A percentile compares a stretch with the other conserved stretches of the same genome.
Conservation (phyloP, 2,113 vertebrate species). For the Pseudopodoces humilis region DNA sequence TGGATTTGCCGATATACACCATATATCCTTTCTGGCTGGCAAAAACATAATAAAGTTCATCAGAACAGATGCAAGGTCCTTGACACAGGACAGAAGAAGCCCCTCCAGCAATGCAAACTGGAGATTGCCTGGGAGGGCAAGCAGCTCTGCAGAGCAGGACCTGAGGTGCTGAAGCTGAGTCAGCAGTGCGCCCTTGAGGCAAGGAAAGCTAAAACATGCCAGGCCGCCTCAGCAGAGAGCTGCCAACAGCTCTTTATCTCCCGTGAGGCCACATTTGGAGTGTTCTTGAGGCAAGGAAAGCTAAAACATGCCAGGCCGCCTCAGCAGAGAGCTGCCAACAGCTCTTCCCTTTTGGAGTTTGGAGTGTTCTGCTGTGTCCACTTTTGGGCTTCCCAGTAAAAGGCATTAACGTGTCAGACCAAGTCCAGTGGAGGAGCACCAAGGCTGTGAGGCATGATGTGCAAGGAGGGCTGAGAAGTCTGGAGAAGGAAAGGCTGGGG, state of each 20-base stretch:
- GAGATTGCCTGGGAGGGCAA: neutral
- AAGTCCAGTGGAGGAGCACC: neutral
- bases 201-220: neutral
- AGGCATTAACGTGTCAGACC: neutral
- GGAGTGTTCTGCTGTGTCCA: neutral
- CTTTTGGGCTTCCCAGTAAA: neutral
- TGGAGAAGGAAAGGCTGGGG: neutral
- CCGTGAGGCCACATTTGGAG: neutral
- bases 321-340: neutral
- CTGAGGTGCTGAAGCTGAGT: neutral
- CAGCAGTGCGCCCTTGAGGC: slow-evolving; percentile 61
- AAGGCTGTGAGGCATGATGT: too few species aligned
- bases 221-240: neutral
- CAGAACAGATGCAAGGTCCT: neutral
- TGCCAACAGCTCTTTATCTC: neutral
- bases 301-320: neutral
- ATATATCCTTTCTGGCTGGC: neutral
- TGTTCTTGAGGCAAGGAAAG: neutral
- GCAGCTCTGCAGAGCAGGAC: neutral
- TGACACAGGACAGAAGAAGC: neutral
- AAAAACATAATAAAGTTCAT: neutral
- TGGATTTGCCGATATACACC: neutral
- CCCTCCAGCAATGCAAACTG: neutral
- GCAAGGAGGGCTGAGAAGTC: neutral
- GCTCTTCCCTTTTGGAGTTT: neutral